These are phyloP conservation scores for Mungos mungo DNA, from an alignment of 2,113 vertebrate species.

Conservation along the genomic window DNA sequence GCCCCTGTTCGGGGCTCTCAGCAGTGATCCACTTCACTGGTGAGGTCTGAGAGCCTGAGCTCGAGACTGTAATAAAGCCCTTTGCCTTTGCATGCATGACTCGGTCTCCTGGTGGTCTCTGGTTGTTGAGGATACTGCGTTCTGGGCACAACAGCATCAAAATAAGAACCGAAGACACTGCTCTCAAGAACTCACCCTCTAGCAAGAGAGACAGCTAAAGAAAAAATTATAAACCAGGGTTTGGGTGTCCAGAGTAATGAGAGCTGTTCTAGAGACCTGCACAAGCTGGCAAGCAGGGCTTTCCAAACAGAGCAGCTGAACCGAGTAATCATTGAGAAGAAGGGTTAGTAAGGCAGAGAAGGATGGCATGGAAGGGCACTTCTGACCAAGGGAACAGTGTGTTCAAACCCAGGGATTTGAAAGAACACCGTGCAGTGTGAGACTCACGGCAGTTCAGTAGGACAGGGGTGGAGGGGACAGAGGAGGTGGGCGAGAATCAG, in stretches of 20 bases:
- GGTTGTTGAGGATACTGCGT: no score
- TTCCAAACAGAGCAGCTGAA: neutral
- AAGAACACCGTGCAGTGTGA: neutral
- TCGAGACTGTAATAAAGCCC: no score
- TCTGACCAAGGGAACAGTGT: neutral
- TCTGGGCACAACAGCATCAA: neutral
- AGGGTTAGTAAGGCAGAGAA: neutral
- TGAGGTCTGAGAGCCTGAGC: no score
- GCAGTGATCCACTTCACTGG: no score
- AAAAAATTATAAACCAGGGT: neutral
- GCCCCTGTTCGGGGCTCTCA: no score
- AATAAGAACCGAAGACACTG: neutral
- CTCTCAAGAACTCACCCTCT: neutral
- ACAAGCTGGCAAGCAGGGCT: neutral
- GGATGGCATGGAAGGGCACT: neutral
- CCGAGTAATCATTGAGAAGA: neutral
- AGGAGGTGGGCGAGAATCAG: neutral
- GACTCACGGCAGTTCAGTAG: neutral
- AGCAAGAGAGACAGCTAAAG: constrained; percentile 3
- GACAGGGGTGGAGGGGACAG: neutral
- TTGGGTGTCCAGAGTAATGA: neutral
- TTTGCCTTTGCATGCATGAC: no score
- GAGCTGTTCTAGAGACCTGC: neutral
- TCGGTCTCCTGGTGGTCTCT: no score
- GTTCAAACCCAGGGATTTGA: neutral